A percentile compares a stretch with the other conserved stretches of the same genome.
Evolutionary conservation across 2,113 vertebrate species (phyloP).

Genomic region (Oplegnathus fasciatus): DNA sequence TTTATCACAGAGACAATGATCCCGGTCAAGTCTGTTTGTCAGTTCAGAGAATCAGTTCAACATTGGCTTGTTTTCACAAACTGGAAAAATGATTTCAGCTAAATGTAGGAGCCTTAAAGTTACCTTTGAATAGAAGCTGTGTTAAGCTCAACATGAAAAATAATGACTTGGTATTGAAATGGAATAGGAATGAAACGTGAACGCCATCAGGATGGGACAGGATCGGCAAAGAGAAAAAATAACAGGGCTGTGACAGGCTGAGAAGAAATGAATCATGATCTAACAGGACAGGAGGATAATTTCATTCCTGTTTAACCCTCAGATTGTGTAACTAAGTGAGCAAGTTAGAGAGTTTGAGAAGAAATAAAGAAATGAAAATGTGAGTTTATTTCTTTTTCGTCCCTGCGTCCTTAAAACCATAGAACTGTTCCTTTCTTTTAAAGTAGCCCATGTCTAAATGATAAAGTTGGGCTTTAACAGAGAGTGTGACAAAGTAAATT

Average conservation of each 20-base stretch:
- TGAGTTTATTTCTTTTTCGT: not conserved
- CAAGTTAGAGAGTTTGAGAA: not conserved
- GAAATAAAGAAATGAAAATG: not conserved
- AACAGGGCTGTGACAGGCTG: constrained; percentile 1
- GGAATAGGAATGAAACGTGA: not conserved
- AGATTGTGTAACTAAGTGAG: not conserved
- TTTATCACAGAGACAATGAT: not conserved
- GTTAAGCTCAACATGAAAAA: not conserved
- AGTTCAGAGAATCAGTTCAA: not conserved
- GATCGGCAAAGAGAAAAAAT: not conserved
- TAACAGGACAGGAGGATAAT: not conserved
- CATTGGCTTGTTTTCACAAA: not conserved
- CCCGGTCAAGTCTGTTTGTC: not conserved
- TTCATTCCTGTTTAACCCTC: constrained; percentile 4
- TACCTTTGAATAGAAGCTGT: not conserved
- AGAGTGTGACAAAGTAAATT: not conserved
- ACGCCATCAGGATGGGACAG: not conserved
- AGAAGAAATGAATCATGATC: constrained; percentile 16
- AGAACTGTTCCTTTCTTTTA: not conserved
- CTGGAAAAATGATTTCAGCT: not conserved
- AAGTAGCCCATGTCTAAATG: not conserved
- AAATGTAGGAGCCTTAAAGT: not conserved
- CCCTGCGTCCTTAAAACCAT: too few species aligned
- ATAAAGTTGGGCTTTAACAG: not conserved
- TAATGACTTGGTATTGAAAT: not conserved